phyloP scores from a whole-genome alignment of 2,888 invertebrate genomes.

The Leistus spinibarbis region DNA sequence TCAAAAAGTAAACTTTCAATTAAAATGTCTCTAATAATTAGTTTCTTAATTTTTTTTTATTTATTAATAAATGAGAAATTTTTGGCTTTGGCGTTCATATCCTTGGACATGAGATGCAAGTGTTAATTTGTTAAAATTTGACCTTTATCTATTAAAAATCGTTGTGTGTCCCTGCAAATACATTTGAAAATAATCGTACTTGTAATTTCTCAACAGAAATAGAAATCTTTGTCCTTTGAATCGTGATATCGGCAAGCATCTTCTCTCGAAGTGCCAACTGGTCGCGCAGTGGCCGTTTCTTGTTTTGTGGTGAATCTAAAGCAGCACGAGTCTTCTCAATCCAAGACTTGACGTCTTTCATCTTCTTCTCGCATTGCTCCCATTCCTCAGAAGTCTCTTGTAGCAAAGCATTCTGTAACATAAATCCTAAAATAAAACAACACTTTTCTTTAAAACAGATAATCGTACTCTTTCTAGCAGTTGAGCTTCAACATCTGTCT shows the following conservation, averaged over 20 bases:
- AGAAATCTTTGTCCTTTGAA: slow-evolving; percentile 87
- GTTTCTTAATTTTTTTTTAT: too few species aligned
- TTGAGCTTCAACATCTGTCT: slow-evolving; percentile 82
- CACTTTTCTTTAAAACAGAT: background rate
- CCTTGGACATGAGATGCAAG: too few species aligned
- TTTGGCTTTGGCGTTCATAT: too few species aligned
- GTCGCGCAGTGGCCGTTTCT: slow-evolving; percentile 86
- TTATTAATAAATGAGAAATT: too few species aligned
- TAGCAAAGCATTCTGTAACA: slow-evolving; percentile 78
- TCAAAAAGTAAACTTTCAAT: too few species aligned
- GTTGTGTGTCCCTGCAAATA: background rate
- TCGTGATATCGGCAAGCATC: slow-evolving; percentile 82
- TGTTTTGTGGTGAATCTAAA: slow-evolving; percentile 80
- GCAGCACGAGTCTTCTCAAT: slow-evolving; percentile 82
- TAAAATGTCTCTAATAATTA: too few species aligned
- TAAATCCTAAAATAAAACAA: slow-evolving; percentile 15
- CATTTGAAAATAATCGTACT: slow-evolving; percentile 60
- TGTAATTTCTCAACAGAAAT: slow-evolving; percentile 90
- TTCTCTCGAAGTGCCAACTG: slow-evolving; percentile 86
- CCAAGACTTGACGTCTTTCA: slow-evolving; percentile 89
- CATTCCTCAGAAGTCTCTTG: slow-evolving; percentile 94
- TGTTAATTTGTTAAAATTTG: background rate
- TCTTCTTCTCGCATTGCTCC: slow-evolving; percentile 94
- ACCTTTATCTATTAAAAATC: slow-evolving; percentile 2
- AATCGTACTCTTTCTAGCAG: slow-evolving; percentile 78